Percentiles rank a stretch among this genome's conserved stretches.
phyloP scores from a whole-genome alignment of 2,797 vertebrate species.

The Phataginus tricuspis region DNA sequence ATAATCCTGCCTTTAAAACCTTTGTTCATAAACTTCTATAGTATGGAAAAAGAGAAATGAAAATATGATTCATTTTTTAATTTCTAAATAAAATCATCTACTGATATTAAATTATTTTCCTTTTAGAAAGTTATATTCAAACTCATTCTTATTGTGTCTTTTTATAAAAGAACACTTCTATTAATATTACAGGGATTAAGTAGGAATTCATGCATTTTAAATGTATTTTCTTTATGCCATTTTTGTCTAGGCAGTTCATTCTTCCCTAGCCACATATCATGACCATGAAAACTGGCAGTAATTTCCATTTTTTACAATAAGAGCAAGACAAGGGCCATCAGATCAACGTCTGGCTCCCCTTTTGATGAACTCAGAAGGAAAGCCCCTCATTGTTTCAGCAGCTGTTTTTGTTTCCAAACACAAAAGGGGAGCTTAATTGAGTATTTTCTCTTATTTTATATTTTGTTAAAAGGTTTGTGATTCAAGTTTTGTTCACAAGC shows the following conservation, averaged over 20 bases:
- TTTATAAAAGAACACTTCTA: conserved; percentile 36
- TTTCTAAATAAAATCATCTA: conserved; percentile 37
- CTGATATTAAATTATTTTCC: conserved; percentile 19
- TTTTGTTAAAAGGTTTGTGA: conserved; percentile 68
- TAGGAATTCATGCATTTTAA: conserved; percentile 22
- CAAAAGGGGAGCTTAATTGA: conserved; percentile 73
- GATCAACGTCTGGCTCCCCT: conserved; percentile 74
- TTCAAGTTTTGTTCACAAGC: conserved; percentile 59
- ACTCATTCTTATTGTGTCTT: not conserved
- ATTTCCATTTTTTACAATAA: conserved; percentile 76
- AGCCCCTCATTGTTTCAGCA: conserved; percentile 71
- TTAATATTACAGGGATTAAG: conserved; percentile 17
- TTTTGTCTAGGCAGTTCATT: conserved; percentile 76
- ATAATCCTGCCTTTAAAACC: not conserved
- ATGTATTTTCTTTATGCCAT: conserved; percentile 56
- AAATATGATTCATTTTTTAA: conserved; percentile 19
- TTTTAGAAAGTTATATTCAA: conserved; percentile 44
- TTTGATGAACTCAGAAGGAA: conserved; percentile 75
- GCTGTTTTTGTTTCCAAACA: conserved; percentile 82
- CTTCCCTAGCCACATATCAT: conserved; percentile 55
- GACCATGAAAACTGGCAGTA: conserved; percentile 68
- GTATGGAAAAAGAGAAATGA: conserved; percentile 40
- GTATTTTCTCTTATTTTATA: conserved; percentile 71
- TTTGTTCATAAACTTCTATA: not conserved
- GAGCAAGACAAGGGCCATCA: conserved; percentile 67